Percentiles rank a stretch among this genome's conserved stretches.
These are phyloP conservation scores for Donacobius atricapilla DNA, from an alignment of 2,113 vertebrate species.

Conservation along the genomic window DNA sequence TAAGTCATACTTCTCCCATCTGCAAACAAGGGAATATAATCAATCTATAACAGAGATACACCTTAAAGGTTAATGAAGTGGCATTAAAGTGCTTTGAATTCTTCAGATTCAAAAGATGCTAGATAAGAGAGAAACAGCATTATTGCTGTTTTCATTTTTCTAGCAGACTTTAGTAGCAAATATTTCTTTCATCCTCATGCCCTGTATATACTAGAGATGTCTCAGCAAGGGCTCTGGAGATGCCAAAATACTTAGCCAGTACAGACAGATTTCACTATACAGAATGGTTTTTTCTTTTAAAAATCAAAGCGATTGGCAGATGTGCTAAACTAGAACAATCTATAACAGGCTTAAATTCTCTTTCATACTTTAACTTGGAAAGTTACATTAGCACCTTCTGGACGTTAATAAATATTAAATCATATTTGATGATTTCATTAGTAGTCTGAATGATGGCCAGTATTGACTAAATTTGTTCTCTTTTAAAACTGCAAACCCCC, in stretches of 20 bases:
- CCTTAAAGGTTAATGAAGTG: not conserved
- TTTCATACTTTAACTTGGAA: not conserved
- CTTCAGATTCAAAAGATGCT: not conserved
- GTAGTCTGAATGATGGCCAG: not conserved
- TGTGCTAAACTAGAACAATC: not conserved
- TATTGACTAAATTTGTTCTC: not conserved
- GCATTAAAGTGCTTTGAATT: not conserved
- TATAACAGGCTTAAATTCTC: not conserved
- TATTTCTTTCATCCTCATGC: not conserved
- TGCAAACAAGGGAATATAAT: not conserved
- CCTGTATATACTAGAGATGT: not conserved
- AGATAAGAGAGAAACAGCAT: not conserved
- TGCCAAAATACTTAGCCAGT: not conserved
- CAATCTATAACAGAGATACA: not conserved
- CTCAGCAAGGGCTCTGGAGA: not conserved
- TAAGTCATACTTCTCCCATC: not conserved
- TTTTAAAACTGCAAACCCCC: not conserved
- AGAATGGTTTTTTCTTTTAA: not conserved
- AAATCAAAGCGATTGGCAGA: not conserved
- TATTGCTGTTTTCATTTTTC: not conserved
- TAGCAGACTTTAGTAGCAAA: not conserved
- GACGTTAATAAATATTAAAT: not conserved
- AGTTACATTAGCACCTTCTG: not conserved
- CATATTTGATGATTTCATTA: not conserved
- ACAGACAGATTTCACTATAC: not conserved